Evolutionary conservation across 2,113 vertebrate genomes (phyloP).

Genomic region (Geothlypis trichas): DNA sequence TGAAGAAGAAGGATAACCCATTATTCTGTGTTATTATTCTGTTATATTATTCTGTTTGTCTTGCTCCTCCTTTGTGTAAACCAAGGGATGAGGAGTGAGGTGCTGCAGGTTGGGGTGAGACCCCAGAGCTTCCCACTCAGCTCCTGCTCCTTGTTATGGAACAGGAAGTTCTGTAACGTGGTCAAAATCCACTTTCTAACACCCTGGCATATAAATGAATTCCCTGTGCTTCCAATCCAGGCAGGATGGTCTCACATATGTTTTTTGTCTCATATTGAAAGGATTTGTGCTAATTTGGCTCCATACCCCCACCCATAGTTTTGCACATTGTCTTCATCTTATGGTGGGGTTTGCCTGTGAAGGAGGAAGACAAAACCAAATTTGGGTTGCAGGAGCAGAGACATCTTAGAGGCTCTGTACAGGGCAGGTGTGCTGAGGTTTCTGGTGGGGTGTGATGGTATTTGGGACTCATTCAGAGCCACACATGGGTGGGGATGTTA

Average conservation of each 20-base stretch:
- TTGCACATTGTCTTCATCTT: background rate
- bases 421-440: background rate
- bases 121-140: slow-evolving; percentile 4
- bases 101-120: background rate
- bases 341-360: background rate
- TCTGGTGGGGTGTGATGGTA: background rate
- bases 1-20: background rate
- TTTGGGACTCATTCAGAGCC: background rate
- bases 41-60: background rate
- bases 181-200: slow-evolving; percentile 11
- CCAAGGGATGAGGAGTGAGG: background rate
- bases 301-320: background rate
- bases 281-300: slow-evolving; percentile 25
- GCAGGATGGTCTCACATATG: slow-evolving; percentile 22
- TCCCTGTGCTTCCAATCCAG: background rate
- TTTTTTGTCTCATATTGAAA: slow-evolving; percentile 11
- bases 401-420: background rate
- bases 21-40: background rate
- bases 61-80: background rate
- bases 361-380: background rate
- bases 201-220: background rate
- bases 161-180: slow-evolving; percentile 7
- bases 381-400: background rate
- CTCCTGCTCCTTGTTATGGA: background rate
- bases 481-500: background rate